Conservation (phyloP, 2,888 invertebrate genomes). For the Agriotes lineatus region DNA sequence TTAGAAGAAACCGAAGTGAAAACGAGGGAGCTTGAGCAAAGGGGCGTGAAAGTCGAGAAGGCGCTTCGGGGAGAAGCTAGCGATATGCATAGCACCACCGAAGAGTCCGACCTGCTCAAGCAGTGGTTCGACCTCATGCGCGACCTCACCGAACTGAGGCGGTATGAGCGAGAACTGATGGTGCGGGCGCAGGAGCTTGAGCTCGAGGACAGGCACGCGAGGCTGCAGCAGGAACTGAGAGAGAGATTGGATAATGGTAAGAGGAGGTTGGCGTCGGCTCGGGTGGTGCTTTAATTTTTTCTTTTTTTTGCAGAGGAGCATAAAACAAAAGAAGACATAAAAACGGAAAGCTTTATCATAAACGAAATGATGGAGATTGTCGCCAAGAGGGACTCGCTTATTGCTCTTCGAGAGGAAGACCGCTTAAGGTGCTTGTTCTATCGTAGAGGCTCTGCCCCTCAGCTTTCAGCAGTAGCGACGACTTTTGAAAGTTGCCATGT, state of each 20-base stretch:
- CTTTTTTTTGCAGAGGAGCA: slow-evolving; percentile 64
- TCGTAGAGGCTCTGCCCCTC: slow-evolving; percentile 33
- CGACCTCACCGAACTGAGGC: slow-evolving; percentile 76
- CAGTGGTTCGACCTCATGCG: slow-evolving; percentile 82
- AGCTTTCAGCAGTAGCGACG: slow-evolving; percentile 20
- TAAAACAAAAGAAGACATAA: slow-evolving; percentile 70
- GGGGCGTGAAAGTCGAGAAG: slow-evolving; percentile 84
- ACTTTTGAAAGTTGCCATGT: not conserved
- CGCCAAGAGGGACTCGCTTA: slow-evolving; percentile 78
- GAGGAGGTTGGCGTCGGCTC: too few relatives aligned
- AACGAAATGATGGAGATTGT: slow-evolving; percentile 87
- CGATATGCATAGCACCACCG: slow-evolving; percentile 60
- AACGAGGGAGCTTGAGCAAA: slow-evolving; percentile 79
- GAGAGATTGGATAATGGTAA: slow-evolving; percentile 74
- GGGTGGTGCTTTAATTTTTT: too few relatives aligned
- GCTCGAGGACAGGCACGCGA: slow-evolving; percentile 84
- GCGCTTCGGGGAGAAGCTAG: slow-evolving; percentile 79
- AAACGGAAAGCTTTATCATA: slow-evolving; percentile 80
- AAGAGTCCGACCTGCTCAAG: slow-evolving; percentile 75
- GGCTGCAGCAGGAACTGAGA: slow-evolving; percentile 80
- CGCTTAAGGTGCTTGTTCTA: slow-evolving; percentile 73
- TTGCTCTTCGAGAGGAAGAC: slow-evolving; percentile 76
- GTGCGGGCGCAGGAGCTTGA: slow-evolving; percentile 85
- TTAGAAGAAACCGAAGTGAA: slow-evolving; percentile 88
- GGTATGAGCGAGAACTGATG: slow-evolving; percentile 82